Evolutionary conservation across 2,113 vertebrate species (phyloP).

Genomic region (Nerophis ophidion): DNA sequence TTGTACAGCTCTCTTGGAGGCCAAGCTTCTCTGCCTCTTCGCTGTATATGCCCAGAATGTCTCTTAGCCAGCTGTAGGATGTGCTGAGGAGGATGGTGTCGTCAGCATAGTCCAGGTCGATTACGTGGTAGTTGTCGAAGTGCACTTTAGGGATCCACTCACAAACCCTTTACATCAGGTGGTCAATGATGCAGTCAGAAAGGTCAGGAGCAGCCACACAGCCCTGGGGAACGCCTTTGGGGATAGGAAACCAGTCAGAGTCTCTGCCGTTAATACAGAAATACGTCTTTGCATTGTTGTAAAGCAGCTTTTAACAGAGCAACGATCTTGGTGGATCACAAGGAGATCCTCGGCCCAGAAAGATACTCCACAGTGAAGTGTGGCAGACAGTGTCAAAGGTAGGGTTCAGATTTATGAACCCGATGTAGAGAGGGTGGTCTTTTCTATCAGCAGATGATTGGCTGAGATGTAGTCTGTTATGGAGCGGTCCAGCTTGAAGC

Average conservation of each 20-base stretch:
- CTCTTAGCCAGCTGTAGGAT: not conserved
- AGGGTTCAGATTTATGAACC: too few species aligned
- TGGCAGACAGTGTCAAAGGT: too few species aligned
- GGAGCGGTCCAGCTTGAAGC: too few species aligned
- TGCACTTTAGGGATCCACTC: not conserved
- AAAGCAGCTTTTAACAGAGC: not conserved
- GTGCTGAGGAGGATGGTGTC: not conserved
- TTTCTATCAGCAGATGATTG: too few species aligned
- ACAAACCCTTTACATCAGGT: not conserved
- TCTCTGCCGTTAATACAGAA: not conserved
- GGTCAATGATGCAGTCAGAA: not conserved
- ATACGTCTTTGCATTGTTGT: not conserved
- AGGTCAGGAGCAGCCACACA: not conserved
- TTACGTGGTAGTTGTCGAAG: not conserved
- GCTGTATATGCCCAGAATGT: not conserved
- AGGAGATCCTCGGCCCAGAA: not conserved
- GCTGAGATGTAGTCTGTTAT: too few species aligned
- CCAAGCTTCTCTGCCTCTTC: not conserved
- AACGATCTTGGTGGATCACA: not conserved
- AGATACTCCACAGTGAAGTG: too few species aligned
- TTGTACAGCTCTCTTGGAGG: not conserved
- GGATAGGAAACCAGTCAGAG: not conserved
- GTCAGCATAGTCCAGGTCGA: not conserved
- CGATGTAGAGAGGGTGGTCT: too few species aligned
- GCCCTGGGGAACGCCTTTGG: not conserved